Evolutionary conservation across 2,888 invertebrate genomes (phyloP), one percentile per base, ranked within the genome.

Genomic region (Camptogramma bilineatum): DNA sequence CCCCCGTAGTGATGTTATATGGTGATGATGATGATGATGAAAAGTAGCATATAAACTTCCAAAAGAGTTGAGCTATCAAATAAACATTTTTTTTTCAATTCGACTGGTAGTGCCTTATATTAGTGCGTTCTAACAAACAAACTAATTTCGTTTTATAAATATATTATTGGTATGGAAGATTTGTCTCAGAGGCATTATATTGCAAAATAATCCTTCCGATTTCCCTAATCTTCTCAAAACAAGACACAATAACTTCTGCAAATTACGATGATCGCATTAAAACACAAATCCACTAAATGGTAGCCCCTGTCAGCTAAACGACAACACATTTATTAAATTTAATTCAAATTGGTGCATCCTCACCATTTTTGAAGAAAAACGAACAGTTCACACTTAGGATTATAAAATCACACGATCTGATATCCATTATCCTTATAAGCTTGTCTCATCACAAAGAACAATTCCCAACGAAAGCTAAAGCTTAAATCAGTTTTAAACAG

Each of bases 401-500:
- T 52, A 44, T 17, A 42, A 48, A 58, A 80, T 80, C 77, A 75
- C 65, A 51, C 59, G 64, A 83, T 84, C 80, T 79, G 68, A 72
- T 77, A 77, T 76, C 70, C 80, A 83, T 82, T 82, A 83, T 78
- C 80, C 82, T 68, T 75, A 77, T 79, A 79, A 78, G 80, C 74
- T 69, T 74, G 80, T 76, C 76, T 76, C 74, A 70, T 85, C 83
- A 86, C 90, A 88, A 89, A 86, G 85, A 76, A 79, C 80, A 79
- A 86, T 84, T 87, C 83, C 87, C 85, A 87, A 72, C 77, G 78
- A 82, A 84, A 75, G 76, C 77, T 76, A 79, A 76, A 78, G 82
- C 81, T 81, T 88, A 88, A 88, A 87, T 88, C 90, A 87, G 83
- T 80, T 80, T 76, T 80, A 78, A 78, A 84, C 87, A 85, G 81